These are phyloP conservation scores for Phylloscopus whistleri DNA, from an alignment of 2,113 vertebrate genomes.

Conservation along the genomic window DNA sequence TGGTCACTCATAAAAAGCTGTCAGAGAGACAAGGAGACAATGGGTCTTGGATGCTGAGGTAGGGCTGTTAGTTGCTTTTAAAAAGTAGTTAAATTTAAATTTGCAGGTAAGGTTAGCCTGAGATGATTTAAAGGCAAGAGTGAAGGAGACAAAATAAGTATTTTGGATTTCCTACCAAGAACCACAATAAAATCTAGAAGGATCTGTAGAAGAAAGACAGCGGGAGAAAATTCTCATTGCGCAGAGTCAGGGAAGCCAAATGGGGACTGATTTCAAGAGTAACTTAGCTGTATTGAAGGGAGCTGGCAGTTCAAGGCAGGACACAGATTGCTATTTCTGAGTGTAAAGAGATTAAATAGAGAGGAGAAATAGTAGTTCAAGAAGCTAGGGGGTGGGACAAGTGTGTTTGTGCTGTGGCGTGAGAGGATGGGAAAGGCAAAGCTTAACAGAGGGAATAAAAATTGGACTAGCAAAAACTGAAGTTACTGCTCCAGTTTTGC, in stretches of 20 bases:
- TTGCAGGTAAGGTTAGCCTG: not conserved
- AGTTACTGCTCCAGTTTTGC: not conserved
- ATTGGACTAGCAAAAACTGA: not conserved
- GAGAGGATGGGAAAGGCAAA: not conserved
- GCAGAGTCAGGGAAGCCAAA: not conserved
- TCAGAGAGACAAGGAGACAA: fast-evolving
- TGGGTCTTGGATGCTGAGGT: not conserved
- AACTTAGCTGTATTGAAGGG: not conserved
- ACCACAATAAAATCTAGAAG: not conserved
- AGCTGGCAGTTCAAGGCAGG: conserved; percentile 20
- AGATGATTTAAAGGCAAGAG: not conserved
- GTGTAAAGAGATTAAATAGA: not conserved
- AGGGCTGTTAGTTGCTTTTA: not conserved
- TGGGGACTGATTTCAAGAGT: not conserved
- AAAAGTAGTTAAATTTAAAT: not conserved
- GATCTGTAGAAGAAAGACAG: not conserved
- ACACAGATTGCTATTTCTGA: not conserved
- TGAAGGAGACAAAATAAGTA: not conserved
- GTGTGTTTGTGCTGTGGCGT: not conserved
- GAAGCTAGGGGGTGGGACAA: not conserved
- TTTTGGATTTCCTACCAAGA: not conserved
- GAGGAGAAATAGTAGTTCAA: not conserved
- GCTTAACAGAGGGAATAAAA: not conserved
- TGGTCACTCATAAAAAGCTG: not conserved
- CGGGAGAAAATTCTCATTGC: not conserved